Evolutionary conservation across 2,113 vertebrate genomes (phyloP).

Genomic region (Lutjanus erythropterus): DNA sequence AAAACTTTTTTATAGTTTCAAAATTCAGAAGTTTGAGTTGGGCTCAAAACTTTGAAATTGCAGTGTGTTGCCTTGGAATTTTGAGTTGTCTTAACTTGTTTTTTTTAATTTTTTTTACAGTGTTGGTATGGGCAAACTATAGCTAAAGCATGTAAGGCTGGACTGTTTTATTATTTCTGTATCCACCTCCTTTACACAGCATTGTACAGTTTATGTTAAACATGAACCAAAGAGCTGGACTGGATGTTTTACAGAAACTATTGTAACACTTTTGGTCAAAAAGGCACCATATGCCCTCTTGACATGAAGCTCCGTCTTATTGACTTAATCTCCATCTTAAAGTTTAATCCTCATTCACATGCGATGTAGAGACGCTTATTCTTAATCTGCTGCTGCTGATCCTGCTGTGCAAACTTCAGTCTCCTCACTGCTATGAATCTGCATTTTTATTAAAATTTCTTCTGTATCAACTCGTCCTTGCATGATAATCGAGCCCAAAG

Average conservation of each 20-base stretch:
- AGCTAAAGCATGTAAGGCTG: too few relatives aligned
- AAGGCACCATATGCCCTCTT: neutral
- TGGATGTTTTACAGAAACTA: neutral
- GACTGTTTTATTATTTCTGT: neutral
- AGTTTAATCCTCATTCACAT: neutral
- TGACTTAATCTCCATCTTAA: constrained; percentile 26
- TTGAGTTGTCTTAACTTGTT: too few relatives aligned
- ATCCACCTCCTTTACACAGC: neutral
- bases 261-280: neutral
- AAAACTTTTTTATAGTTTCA: too few relatives aligned
- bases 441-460: neutral
- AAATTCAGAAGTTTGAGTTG: too few relatives aligned
- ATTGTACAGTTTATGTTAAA: neutral
- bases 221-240: neutral
- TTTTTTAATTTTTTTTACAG: too few relatives aligned
- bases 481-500: neutral
- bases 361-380: neutral
- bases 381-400: constrained; percentile 2
- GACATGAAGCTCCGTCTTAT: neutral
- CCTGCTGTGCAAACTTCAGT: too few relatives aligned
- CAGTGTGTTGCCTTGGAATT: too few relatives aligned
- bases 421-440: neutral
- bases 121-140: too few relatives aligned
- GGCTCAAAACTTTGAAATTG: too few relatives aligned
- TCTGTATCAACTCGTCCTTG: neutral